phyloP scores from a whole-genome alignment of 2,888 invertebrate species.

The Autographa pulchrina region DNA sequence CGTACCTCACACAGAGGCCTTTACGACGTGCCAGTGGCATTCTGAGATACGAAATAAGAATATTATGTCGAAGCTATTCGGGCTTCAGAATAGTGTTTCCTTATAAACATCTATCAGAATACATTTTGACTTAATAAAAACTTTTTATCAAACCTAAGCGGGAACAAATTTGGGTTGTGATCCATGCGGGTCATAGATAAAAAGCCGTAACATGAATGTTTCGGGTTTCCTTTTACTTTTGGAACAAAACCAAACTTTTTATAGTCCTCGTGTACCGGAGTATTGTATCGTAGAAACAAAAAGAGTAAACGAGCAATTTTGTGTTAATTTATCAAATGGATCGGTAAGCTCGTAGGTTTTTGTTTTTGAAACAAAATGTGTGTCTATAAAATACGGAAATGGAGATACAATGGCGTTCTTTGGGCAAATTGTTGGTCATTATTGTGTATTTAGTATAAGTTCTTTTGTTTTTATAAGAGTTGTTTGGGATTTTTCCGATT shows the following conservation, averaged over 20 bases:
- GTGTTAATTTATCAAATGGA: conserved; percentile 6
- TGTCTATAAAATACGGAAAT: conserved; percentile 21
- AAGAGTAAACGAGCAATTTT: background rate
- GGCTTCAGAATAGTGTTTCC: conserved; percentile 42
- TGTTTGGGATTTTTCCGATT: background rate
- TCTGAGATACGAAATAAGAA: conserved; percentile 58
- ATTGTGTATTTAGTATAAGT: background rate
- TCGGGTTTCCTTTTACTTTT: background rate
- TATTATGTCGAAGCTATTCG: conserved; percentile 48
- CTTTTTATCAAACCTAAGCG: background rate
- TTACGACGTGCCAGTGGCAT: conserved; percentile 53
- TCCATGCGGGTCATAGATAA: conserved; percentile 1
- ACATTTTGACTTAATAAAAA: conserved; percentile 40
- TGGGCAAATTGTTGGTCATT: background rate
- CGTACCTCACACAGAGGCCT: conserved; percentile 45
- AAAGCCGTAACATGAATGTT: background rate
- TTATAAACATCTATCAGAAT: conserved; percentile 43
- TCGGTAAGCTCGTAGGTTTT: background rate
- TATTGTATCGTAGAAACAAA: conserved; percentile 9
- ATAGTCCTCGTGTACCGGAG: background rate
- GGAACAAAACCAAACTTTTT: conserved; percentile 1
- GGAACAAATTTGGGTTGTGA: conserved; percentile 2
- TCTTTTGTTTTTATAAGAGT: background rate
- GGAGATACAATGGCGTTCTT: background rate
- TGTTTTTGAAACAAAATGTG: conserved; percentile 26